phyloP scores from a whole-genome alignment of 2,113 vertebrate genomes.

The Sander lucioperca region DNA sequence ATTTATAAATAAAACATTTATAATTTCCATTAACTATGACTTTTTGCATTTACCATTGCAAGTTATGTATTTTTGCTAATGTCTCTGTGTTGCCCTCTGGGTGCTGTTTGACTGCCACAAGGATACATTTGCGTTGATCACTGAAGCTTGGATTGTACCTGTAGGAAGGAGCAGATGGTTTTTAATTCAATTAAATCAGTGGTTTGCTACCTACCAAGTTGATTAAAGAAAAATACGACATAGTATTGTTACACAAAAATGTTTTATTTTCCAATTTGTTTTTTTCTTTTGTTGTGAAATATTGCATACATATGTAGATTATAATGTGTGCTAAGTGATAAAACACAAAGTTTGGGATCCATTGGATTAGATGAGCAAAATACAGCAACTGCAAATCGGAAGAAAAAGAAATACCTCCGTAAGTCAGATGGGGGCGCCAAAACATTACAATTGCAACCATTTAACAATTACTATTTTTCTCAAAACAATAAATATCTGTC shows the following conservation, averaged over 20 bases:
- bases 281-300: neutral
- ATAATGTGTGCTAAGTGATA: neutral
- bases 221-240: neutral
- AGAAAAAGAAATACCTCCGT: neutral
- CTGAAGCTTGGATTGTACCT: neutral
- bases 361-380: neutral
- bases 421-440: constrained; percentile 58
- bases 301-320: no score
- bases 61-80: neutral
- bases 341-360: neutral
- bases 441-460: constrained; percentile 20
- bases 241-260: neutral
- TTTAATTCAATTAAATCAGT: neutral
- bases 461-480: neutral
- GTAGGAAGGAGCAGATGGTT: neutral
- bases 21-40: neutral
- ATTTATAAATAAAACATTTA: constrained; percentile 18
- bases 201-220: neutral
- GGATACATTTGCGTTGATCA: neutral
- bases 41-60: neutral
- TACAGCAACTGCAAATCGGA: neutral
- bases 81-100: neutral
- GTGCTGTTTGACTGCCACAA: neutral
- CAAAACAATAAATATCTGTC: constrained; percentile 9
- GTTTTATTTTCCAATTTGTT: no score